phyloP scores from a whole-genome alignment of 1,140 invertebrate species.

The Cyphomyrmex costatus region DNA sequence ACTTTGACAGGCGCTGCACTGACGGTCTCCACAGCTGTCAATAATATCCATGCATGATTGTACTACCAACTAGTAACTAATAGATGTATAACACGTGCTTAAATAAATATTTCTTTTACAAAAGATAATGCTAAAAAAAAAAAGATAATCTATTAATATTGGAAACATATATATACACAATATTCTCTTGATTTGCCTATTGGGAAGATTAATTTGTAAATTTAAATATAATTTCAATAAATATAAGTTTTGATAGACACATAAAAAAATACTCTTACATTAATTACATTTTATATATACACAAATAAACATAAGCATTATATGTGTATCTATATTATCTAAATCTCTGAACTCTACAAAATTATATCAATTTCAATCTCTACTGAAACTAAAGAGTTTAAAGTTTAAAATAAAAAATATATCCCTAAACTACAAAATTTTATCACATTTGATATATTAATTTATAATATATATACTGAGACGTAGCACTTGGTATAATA shows the following conservation, averaged over 20 bases:
- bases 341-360: constrained; percentile 22
- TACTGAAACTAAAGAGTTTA: constrained; percentile 5
- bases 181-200: neutral
- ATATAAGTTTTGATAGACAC: neutral
- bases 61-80: constrained; percentile 76
- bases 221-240: neutral
- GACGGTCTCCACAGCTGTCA: constrained; percentile 85
- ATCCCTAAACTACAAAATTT: constrained; percentile 16
- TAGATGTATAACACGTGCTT: constrained; percentile 37
- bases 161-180: neutral
- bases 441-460: neutral
- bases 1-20: constrained; percentile 85
- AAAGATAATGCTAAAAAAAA: neutral
- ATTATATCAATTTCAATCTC: neutral
- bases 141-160: neutral
- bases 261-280: neutral
- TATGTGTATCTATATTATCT: neutral
- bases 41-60: constrained; percentile 84
- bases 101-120: constrained; percentile 28
- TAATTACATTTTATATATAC: neutral
- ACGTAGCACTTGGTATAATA: neutral
- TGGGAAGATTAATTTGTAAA: neutral
- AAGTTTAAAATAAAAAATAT: neutral
- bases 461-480: constrained; percentile 8
- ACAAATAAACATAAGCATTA: neutral